A percentile compares a stretch with the other conserved stretches of the same genome.
phyloP scores from a whole-genome alignment of 2,797 vertebrate genomes.

The Hydrophis major region DNA sequence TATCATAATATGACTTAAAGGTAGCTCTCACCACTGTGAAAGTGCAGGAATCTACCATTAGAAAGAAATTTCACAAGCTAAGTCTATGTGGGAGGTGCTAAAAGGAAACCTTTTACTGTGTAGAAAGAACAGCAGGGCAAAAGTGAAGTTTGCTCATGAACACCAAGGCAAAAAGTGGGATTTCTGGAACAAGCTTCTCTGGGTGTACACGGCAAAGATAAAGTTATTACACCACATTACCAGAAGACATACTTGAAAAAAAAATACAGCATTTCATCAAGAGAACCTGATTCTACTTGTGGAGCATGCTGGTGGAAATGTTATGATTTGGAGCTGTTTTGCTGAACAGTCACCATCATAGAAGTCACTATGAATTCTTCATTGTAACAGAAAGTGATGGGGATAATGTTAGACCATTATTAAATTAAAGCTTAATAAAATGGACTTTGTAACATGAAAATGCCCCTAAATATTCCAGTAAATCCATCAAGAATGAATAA shows the following conservation, averaged over 20 bases:
- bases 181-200: not conserved
- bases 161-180: not conserved
- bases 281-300: not conserved
- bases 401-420: not conserved
- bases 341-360: not conserved
- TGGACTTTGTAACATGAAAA: not conserved
- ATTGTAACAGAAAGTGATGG: not conserved
- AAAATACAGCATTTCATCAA: not conserved
- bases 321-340: not conserved
- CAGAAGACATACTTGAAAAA: not conserved
- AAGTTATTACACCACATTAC: not conserved
- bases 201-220: not conserved
- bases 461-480: not conserved
- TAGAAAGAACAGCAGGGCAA: not conserved
- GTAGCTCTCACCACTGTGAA: not conserved
- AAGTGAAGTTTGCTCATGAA: not conserved
- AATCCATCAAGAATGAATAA: not conserved
- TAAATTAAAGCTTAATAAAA: not conserved
- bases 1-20: not conserved
- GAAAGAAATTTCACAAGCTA: not conserved
- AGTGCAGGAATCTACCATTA: not conserved
- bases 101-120: not conserved
- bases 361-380: not conserved
- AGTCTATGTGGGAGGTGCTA: not conserved
- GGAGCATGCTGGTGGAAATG: not conserved